Base-by-base conservation (phyloP, 2,888 invertebrate genomes). In the Troides oblongomaculatus region DNA sequence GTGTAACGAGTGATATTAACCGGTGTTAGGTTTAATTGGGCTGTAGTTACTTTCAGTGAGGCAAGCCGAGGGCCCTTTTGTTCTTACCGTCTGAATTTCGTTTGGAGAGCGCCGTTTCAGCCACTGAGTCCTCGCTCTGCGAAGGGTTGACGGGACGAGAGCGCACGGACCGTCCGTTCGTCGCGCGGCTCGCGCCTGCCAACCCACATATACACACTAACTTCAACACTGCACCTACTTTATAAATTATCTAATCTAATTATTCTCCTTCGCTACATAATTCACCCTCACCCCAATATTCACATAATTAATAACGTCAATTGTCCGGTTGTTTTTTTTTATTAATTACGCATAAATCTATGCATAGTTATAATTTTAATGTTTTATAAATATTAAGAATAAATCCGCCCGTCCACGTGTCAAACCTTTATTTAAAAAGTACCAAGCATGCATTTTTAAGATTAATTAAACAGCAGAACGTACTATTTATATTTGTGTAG, bases 81-180 rank as follows among this genome's bases (percentile, higher is more conserved):
- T 72, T 94, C 96, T 95, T 95, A 97, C 96, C 96, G 92, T 96
- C 96, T 80, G 96, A 96, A 93, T 95, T 96, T 93, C 95, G 95
- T 93, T 96, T 96, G 88, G 95, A 95, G 89, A 96, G 93, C 84
- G 95, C 95, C 81, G 95, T 96, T 89, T 96, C 96, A 78, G 95
- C 94, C 84, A 96, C 95, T 77, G 96, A 96, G 93, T 97, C 97
- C 93, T 96, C 96, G 92, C 96, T 96, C 92, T 95, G 95, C 88
- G 96, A 95, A 77, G 95, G 94, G 93, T 95, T 95, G 84, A 82
- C 81, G 81, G 87, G 84, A 74, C 88, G 86, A 79, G 87, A 77
- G 81, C 88, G 86, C 81, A 84, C 85, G 68, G 88, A 78, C 80
- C 90, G 89, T 78, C 88, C 87, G 82, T 80, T 82, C 82, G 83